Evolutionary conservation across 2,797 vertebrate genomes (phyloP), one percentile per base, ranked within the genome.

Genomic region (Hozukius guyotensis): DNA sequence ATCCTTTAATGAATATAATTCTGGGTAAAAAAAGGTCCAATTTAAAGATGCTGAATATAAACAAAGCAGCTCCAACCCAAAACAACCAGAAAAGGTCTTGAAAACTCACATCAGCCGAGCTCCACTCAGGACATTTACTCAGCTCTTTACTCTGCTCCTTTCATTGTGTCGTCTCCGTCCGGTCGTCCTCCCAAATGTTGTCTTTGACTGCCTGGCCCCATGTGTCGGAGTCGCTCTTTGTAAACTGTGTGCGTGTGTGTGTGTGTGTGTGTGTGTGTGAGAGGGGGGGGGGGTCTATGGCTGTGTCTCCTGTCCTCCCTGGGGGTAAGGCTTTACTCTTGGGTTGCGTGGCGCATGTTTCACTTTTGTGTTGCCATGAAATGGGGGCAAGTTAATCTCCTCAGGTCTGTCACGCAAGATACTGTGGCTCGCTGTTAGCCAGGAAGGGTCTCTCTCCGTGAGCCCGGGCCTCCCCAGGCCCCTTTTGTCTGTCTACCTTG

Each of bases 301-400:
- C 61, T 86, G 72, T 88, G 85, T 93, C 87, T 88, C 77, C 65
- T 80, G 82, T 86, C 84, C 82, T 92, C 85, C 91, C 89, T 85
- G 75, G 78, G 89, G 92, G 76, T 84, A 87, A 92, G 81, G 89
- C 88, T 94, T 94, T 92, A 83, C 91, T 94, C 86, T 90, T 90
- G 92, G 89, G 88, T 93, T 89, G 86, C 42, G 82, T 90, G 88
- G 93, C 80, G 83, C 94, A 94, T 93, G 94, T 94, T 91, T 92
- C 88, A 93, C 92, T 93, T 93, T 96, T 94, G 91, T 94, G 81
- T 93, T 86, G 72, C 80, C 81, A 78, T 90, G 92, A 92, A 95
- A 93, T 90, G 91, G 87, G 93, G 93, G 87, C 91, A 94, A 93
- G 93, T 92, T 94, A 93, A 94, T 94, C 93, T 93, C 93, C 88